Base-by-base conservation (phyloP, 2,113 vertebrate species). In the Anas platyrhynchos region DNA sequence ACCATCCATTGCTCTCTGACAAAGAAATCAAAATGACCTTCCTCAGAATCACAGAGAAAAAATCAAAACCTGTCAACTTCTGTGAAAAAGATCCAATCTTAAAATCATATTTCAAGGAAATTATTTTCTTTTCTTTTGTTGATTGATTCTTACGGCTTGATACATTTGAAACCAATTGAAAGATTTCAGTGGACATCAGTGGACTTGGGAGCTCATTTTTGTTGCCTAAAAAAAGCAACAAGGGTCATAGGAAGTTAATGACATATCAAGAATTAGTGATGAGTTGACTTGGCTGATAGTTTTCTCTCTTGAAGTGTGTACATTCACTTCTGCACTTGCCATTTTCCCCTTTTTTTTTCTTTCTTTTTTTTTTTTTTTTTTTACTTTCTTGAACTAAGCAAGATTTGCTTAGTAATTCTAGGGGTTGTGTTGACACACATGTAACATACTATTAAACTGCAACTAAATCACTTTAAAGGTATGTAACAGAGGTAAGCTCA, bases 1-100 rank as follows among this genome's bases (percentile, higher is more conserved):
- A 59, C 31, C 22, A 46, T 84, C 44, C 41, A 54, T 8, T 1
- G 4, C 36, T 69, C 18, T 89, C 54, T 79, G 36, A 89, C 43
- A 92, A 86, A 91, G 62, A 89, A 88, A 92, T 76, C 69, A 85
- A 84, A 94, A 92, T 80, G 9, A 73, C 58, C 75, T 76, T 83
- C 67, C 36, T 38, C 79, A 80, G 75, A 88, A 89, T 80, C 54
- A 62, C 63, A 92, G 46, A 94, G 20, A 85, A 91, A 87, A 59
- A 94, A 77, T 63, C 52, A 90, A 86, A 95, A 50, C 8, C 22
- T 73, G 16, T 34, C 58, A 79, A 8, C 32, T 48, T 65, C 44
- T 73, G 31, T 59, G 59, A 23, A 87, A 81, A 79, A 82, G 8
- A 68, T 7, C 11, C 48, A 63, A 46, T 68, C 62, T 83, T 84